Base-by-base conservation (phyloP, 1,140 invertebrate genomes). In the Eriocheir sinensis region DNA sequence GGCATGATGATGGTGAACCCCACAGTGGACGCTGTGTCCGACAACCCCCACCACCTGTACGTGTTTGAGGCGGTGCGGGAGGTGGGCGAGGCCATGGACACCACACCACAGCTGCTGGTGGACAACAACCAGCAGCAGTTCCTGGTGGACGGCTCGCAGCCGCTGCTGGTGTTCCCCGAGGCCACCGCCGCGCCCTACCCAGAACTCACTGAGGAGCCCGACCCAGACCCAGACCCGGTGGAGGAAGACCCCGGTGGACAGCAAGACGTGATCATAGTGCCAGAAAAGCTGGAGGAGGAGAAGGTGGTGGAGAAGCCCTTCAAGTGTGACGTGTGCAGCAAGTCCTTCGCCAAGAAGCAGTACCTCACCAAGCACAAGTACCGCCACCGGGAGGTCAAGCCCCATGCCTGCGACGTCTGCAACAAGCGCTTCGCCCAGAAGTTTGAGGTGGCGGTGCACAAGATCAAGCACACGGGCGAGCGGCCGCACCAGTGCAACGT, bases 281-380 rank as follows among this genome's bases (percentile, higher is more conserved):
- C 80, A 34, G 93, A 94, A 15, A 94, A 91, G 79, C 91, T 91
- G 48, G 93, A 94, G 2, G 93, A 94, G 44, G 93, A 91, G 81
- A 83, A 83, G 44, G 40, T 89, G 2, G 72, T 94, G 15, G 92
- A 89, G 60, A 96, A 96, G 48, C 94, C 98, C 0, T 98, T 97
- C 96, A 97, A 98, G 8, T 98, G 98, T 96, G 96, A 96, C 3
- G 96, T 97, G 41, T 98, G 98, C 96, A 96, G 97, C 3, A 98
- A 98, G 96, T 97, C 97, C 79, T 98, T 98, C 95, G 97, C 98
- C 9, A 97, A 98, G 3, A 98, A 98, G 96, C 98, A 97, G 40
- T 98, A 98, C 0, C 96, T 98, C 8, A 97, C 97, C 95, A 97
- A 97, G 93, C 98, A 98, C 96, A 96, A 97, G 93, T 97, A 97